Conservation (phyloP, 2,888 invertebrate genomes). For the Chrysolina americana region DNA sequence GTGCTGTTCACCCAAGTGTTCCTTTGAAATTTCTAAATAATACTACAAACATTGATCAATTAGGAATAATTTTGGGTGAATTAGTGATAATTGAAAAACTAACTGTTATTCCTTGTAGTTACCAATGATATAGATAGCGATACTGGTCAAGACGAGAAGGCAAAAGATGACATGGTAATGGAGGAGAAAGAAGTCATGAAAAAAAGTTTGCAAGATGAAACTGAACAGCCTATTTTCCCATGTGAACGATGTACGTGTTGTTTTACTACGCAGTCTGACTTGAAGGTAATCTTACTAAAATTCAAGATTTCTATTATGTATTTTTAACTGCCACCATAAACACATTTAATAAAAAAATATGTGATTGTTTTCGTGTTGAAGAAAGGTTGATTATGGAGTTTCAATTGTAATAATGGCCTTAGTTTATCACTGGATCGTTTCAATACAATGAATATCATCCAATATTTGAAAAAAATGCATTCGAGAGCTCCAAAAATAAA, state of each 20-base stretch:
- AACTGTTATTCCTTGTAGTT: slow-evolving; percentile 23
- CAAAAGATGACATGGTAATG: slow-evolving; percentile 28
- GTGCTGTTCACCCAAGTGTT: background rate
- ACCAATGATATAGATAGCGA: slow-evolving; percentile 36
- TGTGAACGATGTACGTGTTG: slow-evolving; percentile 67
- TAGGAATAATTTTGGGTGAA: background rate
- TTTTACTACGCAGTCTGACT: slow-evolving; percentile 64
- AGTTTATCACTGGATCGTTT: no score
- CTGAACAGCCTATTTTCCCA: slow-evolving; percentile 66
- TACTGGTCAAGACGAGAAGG: slow-evolving; percentile 35
- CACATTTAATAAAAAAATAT: no score
- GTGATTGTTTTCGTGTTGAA: no score
- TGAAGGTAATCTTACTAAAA: slow-evolving; percentile 59
- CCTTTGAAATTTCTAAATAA: background rate
- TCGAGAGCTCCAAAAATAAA: no score
- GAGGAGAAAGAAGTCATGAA: slow-evolving; percentile 46
- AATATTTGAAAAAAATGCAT: no score
- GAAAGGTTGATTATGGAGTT: no score
- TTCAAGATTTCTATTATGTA: no score
- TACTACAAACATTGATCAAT: background rate
- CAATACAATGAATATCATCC: no score
- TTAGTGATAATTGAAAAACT: background rate
- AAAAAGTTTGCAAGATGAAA: slow-evolving; percentile 62
- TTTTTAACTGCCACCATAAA: no score
- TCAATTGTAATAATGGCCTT: no score